Evolutionary conservation across 2,113 vertebrate species (phyloP).

Genomic region (Vireo altiloquus): DNA sequence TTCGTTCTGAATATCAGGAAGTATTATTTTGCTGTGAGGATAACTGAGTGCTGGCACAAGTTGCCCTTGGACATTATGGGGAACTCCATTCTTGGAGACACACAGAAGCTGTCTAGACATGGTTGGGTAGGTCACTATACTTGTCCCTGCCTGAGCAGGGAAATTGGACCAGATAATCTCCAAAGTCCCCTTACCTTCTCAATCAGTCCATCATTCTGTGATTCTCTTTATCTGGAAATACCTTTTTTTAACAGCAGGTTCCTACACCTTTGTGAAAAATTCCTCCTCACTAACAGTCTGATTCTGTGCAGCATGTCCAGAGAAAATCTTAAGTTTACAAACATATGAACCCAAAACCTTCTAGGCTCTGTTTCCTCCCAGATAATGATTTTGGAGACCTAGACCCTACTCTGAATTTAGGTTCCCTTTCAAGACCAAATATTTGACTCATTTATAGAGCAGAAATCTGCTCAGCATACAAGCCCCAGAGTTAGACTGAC

Average conservation of each 20-base stretch:
- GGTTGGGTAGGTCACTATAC: background rate
- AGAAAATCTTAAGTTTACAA: background rate
- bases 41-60: background rate
- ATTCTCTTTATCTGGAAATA: background rate
- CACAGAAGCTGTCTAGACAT: background rate
- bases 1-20: background rate
- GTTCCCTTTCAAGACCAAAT: background rate
- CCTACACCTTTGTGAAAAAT: background rate
- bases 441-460: background rate
- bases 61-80: background rate
- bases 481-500: background rate
- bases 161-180: too few species aligned
- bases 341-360: background rate
- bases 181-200: background rate
- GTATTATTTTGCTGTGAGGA: background rate
- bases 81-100: background rate
- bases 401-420: background rate
- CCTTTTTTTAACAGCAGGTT: background rate
- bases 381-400: background rate
- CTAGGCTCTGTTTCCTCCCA: background rate
- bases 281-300: background rate
- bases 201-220: background rate
- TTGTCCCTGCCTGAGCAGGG: fast-evolving
- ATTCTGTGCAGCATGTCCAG: background rate
- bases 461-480: background rate